Base-by-base conservation (phyloP, 64 coral and sea anemone genomes). In the Cladopsammia gracilis region DNA sequence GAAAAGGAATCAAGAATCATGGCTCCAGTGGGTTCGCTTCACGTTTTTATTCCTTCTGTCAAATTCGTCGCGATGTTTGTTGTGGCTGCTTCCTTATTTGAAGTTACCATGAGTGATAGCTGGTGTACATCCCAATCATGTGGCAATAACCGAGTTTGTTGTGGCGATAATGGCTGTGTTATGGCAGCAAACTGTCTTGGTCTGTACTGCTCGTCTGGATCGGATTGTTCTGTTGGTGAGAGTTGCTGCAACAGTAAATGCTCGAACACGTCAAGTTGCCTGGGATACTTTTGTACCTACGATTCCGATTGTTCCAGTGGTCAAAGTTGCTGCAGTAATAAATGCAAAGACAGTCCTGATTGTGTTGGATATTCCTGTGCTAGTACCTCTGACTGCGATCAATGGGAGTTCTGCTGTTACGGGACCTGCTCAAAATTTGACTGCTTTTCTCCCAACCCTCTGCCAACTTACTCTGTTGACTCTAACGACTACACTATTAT, bases 231-330 rank as follows among this genome's bases (percentile, higher is more conserved):
- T 76, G 18, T 0, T 1, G 20, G 43, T 53, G 2, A 88, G 25
- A 43, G 74, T 4, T 88, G 86, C 48, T 88, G 86, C 50, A 76
- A 88, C n/a, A 48, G 48, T 25, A 1, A 43, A 45, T 88, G 86
- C 75, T 16, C 62, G 18, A 54, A 76, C 11, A 70, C 49, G 25
- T 60, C 71, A 18, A 14, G 34, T 52, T 88, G 86, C 23, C 19
- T 10, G 11, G 86, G 86, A 18, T 7, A 26, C 3, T 76, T 3
- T 65, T 88, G 86, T 45, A 14, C 7, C 18, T 76, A 18, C 2
- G 86, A 76, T 56, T 62, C 52, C 25, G 71, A 76, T 64, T 88
- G 86, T 54, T 19, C 62, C 22, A 65, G 62, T n/a, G 4, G 51
- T 48, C 10, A 23, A 20, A 54, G 49, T 48, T 86, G 83, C 18